Evolutionary conservation across 2,113 vertebrate genomes (phyloP).

Genomic region (Polypterus bichir): DNA sequence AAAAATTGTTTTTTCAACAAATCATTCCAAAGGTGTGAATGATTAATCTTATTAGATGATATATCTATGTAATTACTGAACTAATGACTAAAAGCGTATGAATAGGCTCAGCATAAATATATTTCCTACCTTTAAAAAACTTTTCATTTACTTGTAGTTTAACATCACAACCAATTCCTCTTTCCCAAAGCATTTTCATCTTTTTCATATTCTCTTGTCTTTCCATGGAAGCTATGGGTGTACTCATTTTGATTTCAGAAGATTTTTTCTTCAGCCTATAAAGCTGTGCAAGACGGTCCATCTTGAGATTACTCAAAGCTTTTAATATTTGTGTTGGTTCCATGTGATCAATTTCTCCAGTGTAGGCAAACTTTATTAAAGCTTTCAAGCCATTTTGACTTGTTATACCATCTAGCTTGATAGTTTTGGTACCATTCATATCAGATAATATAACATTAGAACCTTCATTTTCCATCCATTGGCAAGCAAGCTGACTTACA

Average conservation of each 20-base stretch:
- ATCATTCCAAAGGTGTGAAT: no score
- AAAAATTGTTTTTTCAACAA: no score
- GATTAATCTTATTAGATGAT: no score
- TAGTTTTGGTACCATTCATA: background rate
- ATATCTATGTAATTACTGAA: no score
- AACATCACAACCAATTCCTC: slow-evolving; percentile 52
- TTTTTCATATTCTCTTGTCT: slow-evolving; percentile 36
- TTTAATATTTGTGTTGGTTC: slow-evolving; percentile 18
- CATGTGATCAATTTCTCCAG: slow-evolving; percentile 22
- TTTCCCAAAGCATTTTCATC: slow-evolving; percentile 39
- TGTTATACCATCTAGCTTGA: slow-evolving; percentile 1
- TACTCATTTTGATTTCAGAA: background rate
- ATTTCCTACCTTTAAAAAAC: slow-evolving; percentile 28
- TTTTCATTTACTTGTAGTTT: slow-evolving; percentile 41
- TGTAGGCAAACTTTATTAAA: slow-evolving; percentile 51
- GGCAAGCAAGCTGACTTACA: slow-evolving; percentile 35
- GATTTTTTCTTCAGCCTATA: slow-evolving; percentile 11
- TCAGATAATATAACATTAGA: slow-evolving; percentile 2
- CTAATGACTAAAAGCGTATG: no score
- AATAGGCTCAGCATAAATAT: no score
- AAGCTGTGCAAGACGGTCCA: slow-evolving; percentile 29
- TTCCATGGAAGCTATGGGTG: slow-evolving; percentile 21
- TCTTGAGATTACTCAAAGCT: slow-evolving; percentile 36
- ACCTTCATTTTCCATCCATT: slow-evolving; percentile 6
- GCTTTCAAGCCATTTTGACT: slow-evolving; percentile 32